A percentile compares a stretch with the other conserved stretches of the same genome.
These are phyloP conservation scores for Steinernema khuongi DNA, from an alignment of 1,140 invertebrate species.

Conservation along the genomic window DNA sequence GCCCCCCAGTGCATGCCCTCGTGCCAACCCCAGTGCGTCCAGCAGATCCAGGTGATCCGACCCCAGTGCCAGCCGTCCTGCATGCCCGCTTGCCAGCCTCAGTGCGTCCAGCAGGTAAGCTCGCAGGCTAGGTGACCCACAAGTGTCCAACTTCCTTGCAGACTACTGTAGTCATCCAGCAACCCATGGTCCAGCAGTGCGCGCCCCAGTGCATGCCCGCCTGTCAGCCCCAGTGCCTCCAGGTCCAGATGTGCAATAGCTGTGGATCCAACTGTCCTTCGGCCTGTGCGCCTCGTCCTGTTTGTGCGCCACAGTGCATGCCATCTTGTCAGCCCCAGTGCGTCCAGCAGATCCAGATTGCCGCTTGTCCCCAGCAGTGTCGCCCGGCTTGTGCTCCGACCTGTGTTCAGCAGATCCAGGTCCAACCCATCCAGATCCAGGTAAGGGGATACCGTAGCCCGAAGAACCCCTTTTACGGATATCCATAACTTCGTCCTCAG, in stretches of 20 bases:
- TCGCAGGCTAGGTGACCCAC: too few species aligned
- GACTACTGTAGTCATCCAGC: not conserved
- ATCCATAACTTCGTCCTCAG: too few species aligned
- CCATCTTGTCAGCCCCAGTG: not conserved
- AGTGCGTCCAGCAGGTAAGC: slow-evolving; percentile 24
- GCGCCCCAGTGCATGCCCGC: slow-evolving; percentile 25
- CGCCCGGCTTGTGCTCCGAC: slow-evolving; percentile 17
- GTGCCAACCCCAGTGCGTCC: slow-evolving; percentile 24
- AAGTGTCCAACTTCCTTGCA: too few species aligned
- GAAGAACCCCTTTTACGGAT: too few species aligned
- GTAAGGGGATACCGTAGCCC: too few species aligned
- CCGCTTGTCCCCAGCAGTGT: slow-evolving; percentile 23
- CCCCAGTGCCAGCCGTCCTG: slow-evolving; percentile 22
- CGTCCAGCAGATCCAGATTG: slow-evolving; percentile 6
- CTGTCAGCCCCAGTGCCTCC: slow-evolving; percentile 24
- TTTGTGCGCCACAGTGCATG: not conserved
- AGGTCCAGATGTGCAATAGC: not conserved
- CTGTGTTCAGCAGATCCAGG: slow-evolving; percentile 21
- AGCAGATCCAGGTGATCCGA: not conserved
- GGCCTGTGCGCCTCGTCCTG: not conserved
- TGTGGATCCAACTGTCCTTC: not conserved
- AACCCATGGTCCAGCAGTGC: slow-evolving; percentile 17
- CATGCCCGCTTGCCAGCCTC: slow-evolving; percentile 21
- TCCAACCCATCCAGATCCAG: too few species aligned
- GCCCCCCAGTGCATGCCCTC: slow-evolving; percentile 24